A percentile compares a stretch with the other conserved stretches of the same genome.
These are phyloP conservation scores for Ceyx margarethae DNA, from an alignment of 2,113 vertebrate genomes.

Conservation along the genomic window DNA sequence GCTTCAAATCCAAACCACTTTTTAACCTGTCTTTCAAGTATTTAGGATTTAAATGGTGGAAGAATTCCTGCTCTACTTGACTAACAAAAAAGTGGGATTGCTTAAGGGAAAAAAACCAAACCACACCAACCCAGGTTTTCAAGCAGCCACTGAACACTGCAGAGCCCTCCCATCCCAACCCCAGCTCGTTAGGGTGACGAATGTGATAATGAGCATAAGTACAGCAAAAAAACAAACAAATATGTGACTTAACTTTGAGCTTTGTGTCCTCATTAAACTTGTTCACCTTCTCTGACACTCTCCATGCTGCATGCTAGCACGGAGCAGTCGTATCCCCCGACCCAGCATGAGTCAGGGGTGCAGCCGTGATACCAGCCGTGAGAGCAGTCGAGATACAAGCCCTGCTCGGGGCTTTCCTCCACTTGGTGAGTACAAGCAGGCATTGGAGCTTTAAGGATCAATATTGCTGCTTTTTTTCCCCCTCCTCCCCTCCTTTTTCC, in stretches of 20 bases:
- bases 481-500: not conserved
- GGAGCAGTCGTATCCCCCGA: constrained; percentile 98
- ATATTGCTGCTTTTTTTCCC: not conserved
- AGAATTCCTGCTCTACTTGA: constrained; percentile 44
- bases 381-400: constrained; percentile 99
- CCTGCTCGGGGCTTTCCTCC: constrained; percentile 96
- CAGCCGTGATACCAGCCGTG: constrained; percentile 99
- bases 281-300: constrained; percentile 93
- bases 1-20: constrained; percentile 6
- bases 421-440: constrained; percentile 92
- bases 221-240: constrained; percentile 7
- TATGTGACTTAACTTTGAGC: constrained; percentile 79
- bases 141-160: not conserved
- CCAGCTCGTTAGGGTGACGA: not conserved
- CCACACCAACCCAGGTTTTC: not conserved
- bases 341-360: constrained; percentile 99
- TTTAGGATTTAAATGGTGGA: not conserved
- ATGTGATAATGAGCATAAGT: constrained; percentile 73
- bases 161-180: constrained; percentile 18
- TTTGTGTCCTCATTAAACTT: constrained; percentile 92
- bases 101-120: not conserved
- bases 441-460: constrained; percentile 66
- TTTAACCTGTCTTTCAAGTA: not conserved
- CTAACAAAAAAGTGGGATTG: constrained; percentile 35
- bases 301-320: constrained; percentile 96